Evolutionary conservation across 2,888 invertebrate genomes (phyloP).

Genomic region (Tricholauxania praeusta): DNA sequence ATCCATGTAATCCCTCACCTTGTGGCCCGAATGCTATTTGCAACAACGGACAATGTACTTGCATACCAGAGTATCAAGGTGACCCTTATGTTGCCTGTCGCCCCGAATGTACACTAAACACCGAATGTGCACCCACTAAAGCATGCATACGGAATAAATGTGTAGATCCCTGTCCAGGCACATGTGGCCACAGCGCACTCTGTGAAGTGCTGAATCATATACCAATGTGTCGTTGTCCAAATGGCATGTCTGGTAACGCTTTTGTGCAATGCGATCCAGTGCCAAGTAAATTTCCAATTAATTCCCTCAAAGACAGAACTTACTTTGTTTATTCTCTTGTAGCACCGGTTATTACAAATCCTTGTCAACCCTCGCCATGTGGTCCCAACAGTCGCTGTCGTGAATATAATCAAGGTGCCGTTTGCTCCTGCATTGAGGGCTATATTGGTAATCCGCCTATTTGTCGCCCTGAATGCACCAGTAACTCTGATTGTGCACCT

Average conservation of each 20-base stretch:
- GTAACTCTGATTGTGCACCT: constrained; percentile 81
- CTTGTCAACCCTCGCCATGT: constrained; percentile 80
- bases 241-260: constrained; percentile 81
- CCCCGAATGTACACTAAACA: constrained; percentile 83
- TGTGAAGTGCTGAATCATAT: constrained; percentile 84
- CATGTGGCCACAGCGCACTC: constrained; percentile 81
- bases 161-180: constrained; percentile 81
- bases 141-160: constrained; percentile 82
- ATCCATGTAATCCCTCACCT: constrained; percentile 74
- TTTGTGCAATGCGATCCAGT: constrained; percentile 71
- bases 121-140: constrained; percentile 77
- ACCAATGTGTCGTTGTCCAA: constrained; percentile 80
- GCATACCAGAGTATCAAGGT: constrained; percentile 77
- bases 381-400: constrained; percentile 82
- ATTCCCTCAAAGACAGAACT: not conserved
- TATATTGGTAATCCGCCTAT: constrained; percentile 82
- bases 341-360: constrained; percentile 69
- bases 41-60: constrained; percentile 76
- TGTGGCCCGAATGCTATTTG: constrained; percentile 81
- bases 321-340: constrained; percentile 42
- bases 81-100: constrained; percentile 82
- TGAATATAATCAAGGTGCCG: constrained; percentile 70
- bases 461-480: constrained; percentile 83
- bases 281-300: constrained; percentile 45
- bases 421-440: constrained; percentile 81